phyloP scores from a whole-genome alignment of 2,113 vertebrate genomes.

The Recurvirostra avosetta region DNA sequence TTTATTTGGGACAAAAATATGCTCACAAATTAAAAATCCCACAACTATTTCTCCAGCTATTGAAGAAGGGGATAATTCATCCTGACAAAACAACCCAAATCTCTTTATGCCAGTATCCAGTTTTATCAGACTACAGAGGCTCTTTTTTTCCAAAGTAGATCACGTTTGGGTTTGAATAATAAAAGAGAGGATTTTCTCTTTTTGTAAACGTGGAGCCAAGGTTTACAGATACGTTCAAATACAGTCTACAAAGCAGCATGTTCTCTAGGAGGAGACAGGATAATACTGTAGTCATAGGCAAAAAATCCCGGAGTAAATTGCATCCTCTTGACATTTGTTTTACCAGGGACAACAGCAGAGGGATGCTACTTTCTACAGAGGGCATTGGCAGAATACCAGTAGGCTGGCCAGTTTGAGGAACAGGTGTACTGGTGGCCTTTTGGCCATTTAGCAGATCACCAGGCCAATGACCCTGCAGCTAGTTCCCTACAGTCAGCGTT shows the following conservation, averaged over 20 bases:
- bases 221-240: not conserved
- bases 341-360: not conserved
- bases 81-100: not conserved
- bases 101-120: not conserved
- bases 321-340: not conserved
- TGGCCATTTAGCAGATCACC: not conserved
- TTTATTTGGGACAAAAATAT: not conserved
- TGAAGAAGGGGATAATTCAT: not conserved
- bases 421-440: not conserved
- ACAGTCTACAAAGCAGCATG: not conserved
- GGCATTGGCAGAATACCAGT: not conserved
- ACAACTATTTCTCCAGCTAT: not conserved
- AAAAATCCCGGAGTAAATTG: not conserved
- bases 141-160: not conserved
- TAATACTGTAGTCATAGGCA: not conserved
- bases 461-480: not conserved
- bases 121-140: not conserved
- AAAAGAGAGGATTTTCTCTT: not conserved
- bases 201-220: not conserved
- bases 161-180: not conserved
- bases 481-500: not conserved
- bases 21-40: not conserved
- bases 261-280: not conserved
- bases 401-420: not conserved
- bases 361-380: not conserved